phyloP scores from a whole-genome alignment of 2,113 vertebrate species.

The Pelodiscus sinensis region DNA sequence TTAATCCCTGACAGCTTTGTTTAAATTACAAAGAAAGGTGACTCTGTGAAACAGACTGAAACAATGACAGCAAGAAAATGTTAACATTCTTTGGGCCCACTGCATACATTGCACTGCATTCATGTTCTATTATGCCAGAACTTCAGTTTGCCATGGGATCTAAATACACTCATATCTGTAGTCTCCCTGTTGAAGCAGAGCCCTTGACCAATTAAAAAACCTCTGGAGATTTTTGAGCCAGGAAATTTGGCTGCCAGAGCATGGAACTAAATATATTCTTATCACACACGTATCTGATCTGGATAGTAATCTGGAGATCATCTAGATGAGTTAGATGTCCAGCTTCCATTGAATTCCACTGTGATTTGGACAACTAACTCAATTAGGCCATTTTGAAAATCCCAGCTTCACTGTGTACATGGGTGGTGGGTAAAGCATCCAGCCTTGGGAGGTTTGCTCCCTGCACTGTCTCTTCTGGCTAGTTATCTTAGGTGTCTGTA shows the following conservation, averaged over 20 bases:
- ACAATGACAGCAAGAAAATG: conserved; percentile 60
- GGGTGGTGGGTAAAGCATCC: no score
- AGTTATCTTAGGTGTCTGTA: no score
- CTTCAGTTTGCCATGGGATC: background rate
- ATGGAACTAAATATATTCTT: background rate
- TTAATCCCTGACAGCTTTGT: conserved; percentile 46
- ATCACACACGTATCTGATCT: background rate
- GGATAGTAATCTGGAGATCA: background rate
- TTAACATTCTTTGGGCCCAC: conserved; percentile 17
- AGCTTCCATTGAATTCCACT: background rate
- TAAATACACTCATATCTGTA: background rate
- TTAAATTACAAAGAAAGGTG: conserved; percentile 48
- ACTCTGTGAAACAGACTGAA: conserved; percentile 36
- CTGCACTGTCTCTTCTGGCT: no score
- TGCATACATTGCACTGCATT: background rate
- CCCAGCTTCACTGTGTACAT: background rate
- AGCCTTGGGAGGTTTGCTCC: no score
- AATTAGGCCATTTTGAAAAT: background rate
- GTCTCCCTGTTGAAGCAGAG: background rate
- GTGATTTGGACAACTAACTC: background rate
- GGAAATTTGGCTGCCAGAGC: background rate
- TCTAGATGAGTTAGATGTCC: background rate
- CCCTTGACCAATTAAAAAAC: background rate
- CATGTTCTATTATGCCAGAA: background rate
- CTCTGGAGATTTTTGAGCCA: background rate